Evolutionary conservation across 2,113 vertebrate species (phyloP), one percentile per base, ranked within the genome.

Genomic region (Microcebus ravelobensis): DNA sequence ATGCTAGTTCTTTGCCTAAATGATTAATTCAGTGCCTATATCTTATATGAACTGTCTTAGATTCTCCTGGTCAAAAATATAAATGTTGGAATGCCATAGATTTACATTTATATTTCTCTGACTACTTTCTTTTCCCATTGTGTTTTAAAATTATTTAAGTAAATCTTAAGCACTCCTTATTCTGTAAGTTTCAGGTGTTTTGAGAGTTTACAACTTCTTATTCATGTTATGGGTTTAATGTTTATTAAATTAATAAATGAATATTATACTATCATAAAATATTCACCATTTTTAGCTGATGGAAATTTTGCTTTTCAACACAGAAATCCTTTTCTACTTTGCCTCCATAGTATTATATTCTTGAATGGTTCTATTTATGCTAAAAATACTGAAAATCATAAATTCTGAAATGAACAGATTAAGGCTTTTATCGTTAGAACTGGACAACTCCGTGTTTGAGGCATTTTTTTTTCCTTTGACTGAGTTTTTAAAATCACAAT

Each of bases 361-460:
- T 95, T 87, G n/a, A 83, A 95, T 15, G 79, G 55, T 34, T 91
- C 50, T 82, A 4, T 84, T n/a, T 36, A 25, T 70, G 39, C 67
- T 55, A 93, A 94, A 76, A 29, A 31, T 55, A 29, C 36, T 4
- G 1, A 68, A 91, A 87, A 61, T 10, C 2, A n/a, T 36, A 67
- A 89, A 81, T 86, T 88, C 23, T 96, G 29, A 88, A 73, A 89
- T 70, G 25, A 3, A 90, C 63, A 96, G 65, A 96, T 25, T 83
- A 55, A n/a, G 39, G 57, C 55, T 98, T 97, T 97, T 82, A 94
- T 97, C 95, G 91, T 59, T 93, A 42, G 31, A 77, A 96, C 65
- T 82, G 92, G 63, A 96, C 80, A 98, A 85, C 34, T 94, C 67
- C 96, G 86, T 50, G 85, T 96, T 55, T 88, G 18, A 42, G 71